phyloP scores from a whole-genome alignment of 1,140 invertebrate species.

The Aphis gossypii region DNA sequence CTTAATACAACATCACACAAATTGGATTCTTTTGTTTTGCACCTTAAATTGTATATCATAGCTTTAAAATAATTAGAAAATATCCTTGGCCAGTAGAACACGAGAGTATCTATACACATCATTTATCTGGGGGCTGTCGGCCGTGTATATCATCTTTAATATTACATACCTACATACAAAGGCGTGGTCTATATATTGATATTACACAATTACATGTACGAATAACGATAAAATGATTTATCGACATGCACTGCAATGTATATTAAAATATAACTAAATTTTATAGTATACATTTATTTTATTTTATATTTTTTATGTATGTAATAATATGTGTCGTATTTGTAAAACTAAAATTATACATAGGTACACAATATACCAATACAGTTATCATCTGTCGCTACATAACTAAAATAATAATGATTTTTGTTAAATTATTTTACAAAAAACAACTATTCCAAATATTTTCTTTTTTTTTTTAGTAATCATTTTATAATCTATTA shows the following conservation, averaged over 20 bases:
- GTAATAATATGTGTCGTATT: background rate
- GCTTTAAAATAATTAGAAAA: slow-evolving; percentile 36
- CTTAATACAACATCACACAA: background rate
- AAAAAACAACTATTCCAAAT: background rate
- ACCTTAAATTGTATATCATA: background rate
- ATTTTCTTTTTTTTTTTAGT: background rate
- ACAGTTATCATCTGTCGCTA: background rate
- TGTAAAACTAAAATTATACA: background rate
- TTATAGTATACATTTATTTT: background rate
- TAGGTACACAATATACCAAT: background rate
- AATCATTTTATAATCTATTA: background rate
- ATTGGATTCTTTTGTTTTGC: slow-evolving; percentile 47
- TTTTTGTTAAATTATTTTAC: background rate
- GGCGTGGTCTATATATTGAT: background rate
- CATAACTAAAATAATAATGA: background rate
- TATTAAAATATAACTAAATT: background rate
- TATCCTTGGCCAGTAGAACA: slow-evolving; percentile 1
- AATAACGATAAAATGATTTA: background rate
- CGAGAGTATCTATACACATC: background rate
- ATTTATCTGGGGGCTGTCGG: background rate
- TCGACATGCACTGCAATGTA: background rate
- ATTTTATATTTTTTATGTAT: background rate
- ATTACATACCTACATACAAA: background rate
- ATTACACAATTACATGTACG: background rate
- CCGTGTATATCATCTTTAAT: background rate